Percentiles rank a stretch among this genome's conserved stretches.
These are phyloP conservation scores for Stenotaenia linearis DNA, from an alignment of 2,888 invertebrate species.

Conservation along the genomic window DNA sequence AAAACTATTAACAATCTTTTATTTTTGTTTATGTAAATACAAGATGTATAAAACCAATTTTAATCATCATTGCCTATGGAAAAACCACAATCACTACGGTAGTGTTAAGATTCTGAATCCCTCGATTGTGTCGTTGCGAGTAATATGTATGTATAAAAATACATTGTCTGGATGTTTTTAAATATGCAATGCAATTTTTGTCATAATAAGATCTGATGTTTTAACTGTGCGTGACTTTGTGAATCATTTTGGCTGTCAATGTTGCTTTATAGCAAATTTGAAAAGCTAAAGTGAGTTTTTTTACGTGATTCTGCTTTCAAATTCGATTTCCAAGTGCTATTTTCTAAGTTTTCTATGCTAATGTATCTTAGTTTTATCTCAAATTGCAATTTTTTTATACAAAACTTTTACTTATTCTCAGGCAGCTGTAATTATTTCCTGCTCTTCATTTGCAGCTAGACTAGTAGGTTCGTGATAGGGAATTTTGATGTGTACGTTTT, in stretches of 20 bases:
- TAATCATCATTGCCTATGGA: too few species aligned
- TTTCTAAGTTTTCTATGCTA: not conserved
- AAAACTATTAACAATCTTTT: too few species aligned
- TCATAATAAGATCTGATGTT: not conserved
- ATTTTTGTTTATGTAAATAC: too few species aligned
- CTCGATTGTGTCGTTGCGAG: not conserved
- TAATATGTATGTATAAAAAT: not conserved
- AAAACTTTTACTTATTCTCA: not conserved
- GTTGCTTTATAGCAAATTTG: not conserved
- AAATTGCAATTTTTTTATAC: not conserved
- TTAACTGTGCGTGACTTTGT: not conserved
- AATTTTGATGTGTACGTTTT: not conserved
- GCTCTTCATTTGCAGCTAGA: not conserved
- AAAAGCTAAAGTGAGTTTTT: not conserved
- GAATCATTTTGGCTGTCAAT: not conserved
- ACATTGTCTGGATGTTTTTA: not conserved
- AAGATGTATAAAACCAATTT: not conserved
- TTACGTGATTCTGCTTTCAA: not conserved
- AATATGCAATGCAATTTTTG: not conserved
- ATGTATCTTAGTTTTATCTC: not conserved
- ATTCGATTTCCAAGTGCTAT: not conserved
- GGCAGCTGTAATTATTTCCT: not conserved
- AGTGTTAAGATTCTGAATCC: not conserved
- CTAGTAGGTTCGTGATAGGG: not conserved
- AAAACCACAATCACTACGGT: not conserved